A percentile compares a stretch with the other conserved stretches of the same genome.
These are phyloP conservation scores for Pampus argenteus DNA, from an alignment of 2,797 vertebrate species.

Conservation along the genomic window DNA sequence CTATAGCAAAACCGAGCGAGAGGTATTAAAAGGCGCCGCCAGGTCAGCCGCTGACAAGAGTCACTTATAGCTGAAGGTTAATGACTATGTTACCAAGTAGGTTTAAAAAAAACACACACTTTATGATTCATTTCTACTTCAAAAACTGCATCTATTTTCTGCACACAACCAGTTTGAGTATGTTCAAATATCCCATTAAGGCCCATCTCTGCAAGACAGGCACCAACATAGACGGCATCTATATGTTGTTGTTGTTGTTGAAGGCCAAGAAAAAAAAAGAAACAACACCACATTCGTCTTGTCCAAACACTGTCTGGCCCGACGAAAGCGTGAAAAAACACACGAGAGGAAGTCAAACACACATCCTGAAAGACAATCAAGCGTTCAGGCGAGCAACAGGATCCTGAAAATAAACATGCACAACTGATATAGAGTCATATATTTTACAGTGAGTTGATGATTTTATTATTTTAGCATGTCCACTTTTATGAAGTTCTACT, in stretches of 20 bases:
- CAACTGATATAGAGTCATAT: too few species aligned
- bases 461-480: not conserved
- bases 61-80: slow-evolving; percentile 32
- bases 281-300: slow-evolving; percentile 36
- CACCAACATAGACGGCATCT: slow-evolving; percentile 35
- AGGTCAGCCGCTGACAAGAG: slow-evolving; percentile 51
- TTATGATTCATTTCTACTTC: slow-evolving; percentile 3
- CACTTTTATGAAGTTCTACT: not conserved
- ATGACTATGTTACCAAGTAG: slow-evolving; percentile 4
- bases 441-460: too few species aligned
- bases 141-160: not conserved
- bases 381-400: not conserved
- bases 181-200: slow-evolving; percentile 21
- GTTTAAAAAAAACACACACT: not conserved
- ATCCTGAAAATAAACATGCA: not conserved
- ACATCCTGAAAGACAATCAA: not conserved
- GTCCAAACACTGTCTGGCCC: slow-evolving; percentile 26
- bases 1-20: slow-evolving; percentile 12
- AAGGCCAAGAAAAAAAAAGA: slow-evolving; percentile 25
- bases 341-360: too few species aligned
- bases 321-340: not conserved
- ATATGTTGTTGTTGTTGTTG: slow-evolving; percentile 15
- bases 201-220: slow-evolving; percentile 18
- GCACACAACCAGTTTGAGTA: not conserved
- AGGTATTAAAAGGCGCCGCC: slow-evolving; percentile 14